phyloP scores from a whole-genome alignment of 2,888 invertebrate species.

The Aromia moschata region DNA sequence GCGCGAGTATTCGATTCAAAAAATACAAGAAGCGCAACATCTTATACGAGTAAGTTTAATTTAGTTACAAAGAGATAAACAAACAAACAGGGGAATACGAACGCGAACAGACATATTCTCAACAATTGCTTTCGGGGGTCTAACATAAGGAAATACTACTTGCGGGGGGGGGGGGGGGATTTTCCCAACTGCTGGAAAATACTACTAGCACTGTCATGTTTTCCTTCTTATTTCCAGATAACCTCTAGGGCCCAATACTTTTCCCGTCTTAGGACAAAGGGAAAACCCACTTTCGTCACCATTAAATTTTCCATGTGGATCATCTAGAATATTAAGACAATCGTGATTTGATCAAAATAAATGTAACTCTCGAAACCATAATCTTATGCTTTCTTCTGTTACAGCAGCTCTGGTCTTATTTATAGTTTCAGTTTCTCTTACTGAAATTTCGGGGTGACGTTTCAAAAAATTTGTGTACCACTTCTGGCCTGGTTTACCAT shows the following conservation, averaged over 20 bases:
- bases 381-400: conserved; percentile 31
- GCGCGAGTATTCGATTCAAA: too few species aligned
- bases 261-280: not conserved
- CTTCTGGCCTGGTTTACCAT: conserved; percentile 34
- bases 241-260: not conserved
- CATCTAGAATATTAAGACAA: not conserved
- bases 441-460: conserved; percentile 41
- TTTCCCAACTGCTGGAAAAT: not conserved
- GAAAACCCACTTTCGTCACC: not conserved
- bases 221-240: not conserved
- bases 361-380: conserved; percentile 22
- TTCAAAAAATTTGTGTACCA: conserved; percentile 49
- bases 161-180: not conserved
- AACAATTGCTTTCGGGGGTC: not conserved
- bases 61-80: too few species aligned
- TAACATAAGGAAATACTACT: not conserved
- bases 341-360: conserved; percentile 7
- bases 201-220: not conserved
- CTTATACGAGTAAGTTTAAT: too few species aligned
- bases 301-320: conserved; percentile 28
- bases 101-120: not conserved
- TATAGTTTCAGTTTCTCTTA: conserved; percentile 21
- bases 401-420: conserved; percentile 23
- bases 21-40: too few species aligned
- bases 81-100: too few species aligned